Conservation (phyloP, 2,888 invertebrate species). For the Tetanocera ferruginea region DNA sequence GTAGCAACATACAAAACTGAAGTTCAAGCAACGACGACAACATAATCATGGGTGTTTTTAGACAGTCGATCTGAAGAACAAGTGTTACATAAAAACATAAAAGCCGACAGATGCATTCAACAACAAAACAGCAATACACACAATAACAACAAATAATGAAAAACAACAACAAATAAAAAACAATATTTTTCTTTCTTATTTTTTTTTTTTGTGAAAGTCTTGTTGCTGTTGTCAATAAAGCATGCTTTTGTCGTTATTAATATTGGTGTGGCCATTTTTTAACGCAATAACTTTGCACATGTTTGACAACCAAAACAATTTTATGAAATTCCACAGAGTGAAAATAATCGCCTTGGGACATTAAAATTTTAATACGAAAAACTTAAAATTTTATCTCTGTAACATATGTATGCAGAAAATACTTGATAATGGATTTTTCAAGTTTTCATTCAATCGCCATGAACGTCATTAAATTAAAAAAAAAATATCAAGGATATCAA, state of each 20-base stretch:
- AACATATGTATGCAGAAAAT: no score
- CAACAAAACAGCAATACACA: not conserved
- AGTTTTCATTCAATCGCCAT: no score
- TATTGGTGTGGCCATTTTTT: constrained; percentile 16
- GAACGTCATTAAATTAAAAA: no score
- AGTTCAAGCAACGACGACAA: no score
- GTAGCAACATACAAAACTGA: no score
- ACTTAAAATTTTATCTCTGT: no score
- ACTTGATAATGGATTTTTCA: no score
- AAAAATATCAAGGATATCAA: no score
- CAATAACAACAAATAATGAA: not conserved
- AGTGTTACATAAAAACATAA: constrained; percentile 9
- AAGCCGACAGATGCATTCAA: no score
- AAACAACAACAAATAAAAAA: not conserved
- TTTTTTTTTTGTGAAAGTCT: constrained; percentile 14
- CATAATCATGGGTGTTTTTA: not conserved
- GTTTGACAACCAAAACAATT: not conserved
- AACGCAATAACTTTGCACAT: constrained; percentile 9
- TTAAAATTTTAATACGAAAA: not conserved
- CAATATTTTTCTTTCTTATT: not conserved
- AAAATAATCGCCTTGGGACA: not conserved
- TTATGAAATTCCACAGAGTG: not conserved
- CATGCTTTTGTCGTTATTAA: not conserved
- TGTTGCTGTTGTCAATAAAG: not conserved
- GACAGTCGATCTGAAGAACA: not conserved